Conservation (phyloP, 2,888 invertebrate genomes). For the Venusia cambrica region DNA sequence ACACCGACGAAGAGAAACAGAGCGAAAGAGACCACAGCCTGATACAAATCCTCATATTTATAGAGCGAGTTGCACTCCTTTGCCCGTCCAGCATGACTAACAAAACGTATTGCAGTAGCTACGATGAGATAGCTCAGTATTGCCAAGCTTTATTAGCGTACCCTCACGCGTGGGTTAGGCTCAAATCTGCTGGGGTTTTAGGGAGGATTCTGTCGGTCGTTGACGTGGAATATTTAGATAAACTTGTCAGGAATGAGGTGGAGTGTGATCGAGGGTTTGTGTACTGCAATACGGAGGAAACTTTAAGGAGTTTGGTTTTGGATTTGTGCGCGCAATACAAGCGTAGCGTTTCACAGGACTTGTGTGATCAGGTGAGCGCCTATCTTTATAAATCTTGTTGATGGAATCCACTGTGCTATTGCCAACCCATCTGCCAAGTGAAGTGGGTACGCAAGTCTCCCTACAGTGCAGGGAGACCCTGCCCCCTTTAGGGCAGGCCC, state of each 20-base stretch:
- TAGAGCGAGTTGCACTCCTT: conserved; percentile 84
- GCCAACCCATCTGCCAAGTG: too few relatives aligned
- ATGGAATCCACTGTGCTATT: not conserved
- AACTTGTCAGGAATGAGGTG: conserved; percentile 56
- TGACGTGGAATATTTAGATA: conserved; percentile 82
- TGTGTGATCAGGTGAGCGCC: conserved; percentile 84
- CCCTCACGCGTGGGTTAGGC: conserved; percentile 93
- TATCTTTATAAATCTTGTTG: not conserved
- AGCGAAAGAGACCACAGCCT: conserved; percentile 86
- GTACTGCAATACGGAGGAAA: conserved; percentile 81
- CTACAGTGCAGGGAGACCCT: too few relatives aligned
- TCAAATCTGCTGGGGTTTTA: conserved; percentile 88
- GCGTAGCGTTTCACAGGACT: conserved; percentile 84
- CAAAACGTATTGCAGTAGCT: conserved; percentile 60
- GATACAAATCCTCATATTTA: conserved; percentile 86
- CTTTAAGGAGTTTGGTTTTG: conserved; percentile 84
- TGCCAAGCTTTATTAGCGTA: conserved; percentile 87
- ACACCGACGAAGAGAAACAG: conserved; percentile 81
- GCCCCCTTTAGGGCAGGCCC: too few relatives aligned
- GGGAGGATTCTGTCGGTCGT: conserved; percentile 85
- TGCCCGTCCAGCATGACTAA: conserved; percentile 82
- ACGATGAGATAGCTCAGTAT: conserved; percentile 83
- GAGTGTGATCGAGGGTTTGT: conserved; percentile 79
- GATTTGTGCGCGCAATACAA: conserved; percentile 89
- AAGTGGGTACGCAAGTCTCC: too few relatives aligned